Conservation (phyloP, 1,140 invertebrate genomes). For the Wasmannia auropunctata region DNA sequence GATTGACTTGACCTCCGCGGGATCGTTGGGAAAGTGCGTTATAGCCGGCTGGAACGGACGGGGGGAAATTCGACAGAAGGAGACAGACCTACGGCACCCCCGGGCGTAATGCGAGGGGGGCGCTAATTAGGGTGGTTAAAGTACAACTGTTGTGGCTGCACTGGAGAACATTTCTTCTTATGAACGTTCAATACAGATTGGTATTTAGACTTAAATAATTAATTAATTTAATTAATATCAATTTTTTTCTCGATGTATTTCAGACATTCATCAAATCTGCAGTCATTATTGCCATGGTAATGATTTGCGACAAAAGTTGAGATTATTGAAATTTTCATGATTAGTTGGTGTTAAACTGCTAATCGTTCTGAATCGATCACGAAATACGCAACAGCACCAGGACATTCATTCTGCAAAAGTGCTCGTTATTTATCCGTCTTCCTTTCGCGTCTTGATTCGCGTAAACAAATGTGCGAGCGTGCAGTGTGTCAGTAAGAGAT, state of each 20-base stretch:
- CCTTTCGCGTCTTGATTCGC: conserved; percentile 26
- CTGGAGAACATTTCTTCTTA: not conserved
- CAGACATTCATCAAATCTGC: not conserved
- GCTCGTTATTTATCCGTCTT: conserved; percentile 58
- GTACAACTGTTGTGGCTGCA: not conserved
- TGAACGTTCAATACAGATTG: not conserved
- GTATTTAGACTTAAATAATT: not conserved
- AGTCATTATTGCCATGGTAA: not conserved
- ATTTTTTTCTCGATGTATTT: not conserved
- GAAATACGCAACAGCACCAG: not conserved
- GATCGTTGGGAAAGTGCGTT: conserved; percentile 14
- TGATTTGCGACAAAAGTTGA: not conserved
- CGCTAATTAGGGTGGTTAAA: conserved; percentile 41
- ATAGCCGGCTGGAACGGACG: not conserved
- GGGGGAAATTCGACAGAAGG: not conserved
- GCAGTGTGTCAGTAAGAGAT: conserved; percentile 59
- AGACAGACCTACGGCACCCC: conserved; percentile 2
- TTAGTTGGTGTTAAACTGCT: conserved; percentile 2
- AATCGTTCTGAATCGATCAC: conserved; percentile 36
- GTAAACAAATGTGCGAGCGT: conserved; percentile 60
- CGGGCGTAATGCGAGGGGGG: not conserved
- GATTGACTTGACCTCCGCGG: conserved; percentile 51
- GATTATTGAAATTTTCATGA: not conserved
- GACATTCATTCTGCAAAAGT: conserved; percentile 52
- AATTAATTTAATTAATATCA: not conserved